Base-by-base conservation (phyloP, 2,888 invertebrate genomes). In the Ceramica pisi region DNA sequence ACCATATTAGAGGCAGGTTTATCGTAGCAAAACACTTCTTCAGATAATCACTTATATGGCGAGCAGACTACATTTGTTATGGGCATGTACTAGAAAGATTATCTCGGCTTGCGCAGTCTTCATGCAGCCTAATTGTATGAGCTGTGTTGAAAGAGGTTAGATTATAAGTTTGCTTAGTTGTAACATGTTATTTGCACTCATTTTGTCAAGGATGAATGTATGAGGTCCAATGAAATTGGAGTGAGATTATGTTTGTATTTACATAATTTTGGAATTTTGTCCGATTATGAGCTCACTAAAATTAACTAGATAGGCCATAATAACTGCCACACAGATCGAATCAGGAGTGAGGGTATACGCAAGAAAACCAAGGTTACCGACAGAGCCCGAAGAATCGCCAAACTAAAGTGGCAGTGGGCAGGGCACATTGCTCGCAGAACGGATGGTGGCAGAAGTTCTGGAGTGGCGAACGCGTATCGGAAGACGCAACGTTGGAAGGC, bases 11-110 rank as follows among this genome's bases (percentile, higher is more conserved):
- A 70, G 66, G n/a, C 48, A 68, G 56, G 59, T 71, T 71, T 80
- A 84, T 80, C 85, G 55, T 12, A 59, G 46, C 14, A 21, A 66
- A 72, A 78, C 66, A 78, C 78, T 78, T 80, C 80, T 84, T 84
- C 69, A 80, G 78, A 80, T 80, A 71, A 74, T 50, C 71, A 57
- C 74, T 51, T 73, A 69, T 75, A 84, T 21, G 84, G 78, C 38
- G 44, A 31, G 26, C 9, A 67, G 57, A 71, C 75, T 78, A 76
- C 59, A 77, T 83, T 75, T 68, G 65, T 71, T 80, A 76, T 71
- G 79, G 75, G 31, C 71, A 71, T 73, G 74, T 62, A 66, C 83
- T 71, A 53, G 53, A 75, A 71, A 84, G 84, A 84, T 73, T 57
- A 64, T 59, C 67, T 79, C 67, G 60, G 26, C 48, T 76, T 73